Percentiles rank a stretch among this genome's conserved stretches.
Evolutionary conservation across 2,888 invertebrate species (phyloP).

Genomic region (Agrochola circellaris): DNA sequence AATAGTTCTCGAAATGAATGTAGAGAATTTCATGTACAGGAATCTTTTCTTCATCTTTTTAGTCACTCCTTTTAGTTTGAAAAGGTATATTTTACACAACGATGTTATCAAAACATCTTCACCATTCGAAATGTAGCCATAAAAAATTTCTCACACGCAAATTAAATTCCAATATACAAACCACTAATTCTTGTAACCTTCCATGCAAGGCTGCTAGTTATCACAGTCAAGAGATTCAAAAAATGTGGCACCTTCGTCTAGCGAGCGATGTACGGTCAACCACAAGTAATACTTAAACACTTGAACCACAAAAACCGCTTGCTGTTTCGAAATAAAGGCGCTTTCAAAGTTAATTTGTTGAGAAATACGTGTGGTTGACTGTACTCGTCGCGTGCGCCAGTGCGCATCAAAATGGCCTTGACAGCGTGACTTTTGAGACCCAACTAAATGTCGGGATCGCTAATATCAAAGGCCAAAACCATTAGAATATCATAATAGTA

Average conservation of each 20-base stretch:
- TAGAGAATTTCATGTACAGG: background rate
- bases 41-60: background rate
- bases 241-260: constrained; percentile 54
- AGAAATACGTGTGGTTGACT: constrained; percentile 23
- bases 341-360: too few species aligned
- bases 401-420: constrained; percentile 78
- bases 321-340: background rate
- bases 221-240: constrained; percentile 33
- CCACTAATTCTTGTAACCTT: constrained; percentile 48
- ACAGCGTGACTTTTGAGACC: constrained; percentile 84
- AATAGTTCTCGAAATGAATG: background rate
- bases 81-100: background rate
- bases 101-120: background rate
- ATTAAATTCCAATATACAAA: constrained; percentile 27
- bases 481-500: constrained; percentile 80
- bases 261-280: background rate
- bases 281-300: background rate
- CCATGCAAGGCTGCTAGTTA: constrained; percentile 36
- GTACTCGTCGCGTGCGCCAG: constrained; percentile 54
- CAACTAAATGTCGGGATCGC: constrained; percentile 81
- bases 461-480: constrained; percentile 81
- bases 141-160: constrained; percentile 12
- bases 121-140: background rate
- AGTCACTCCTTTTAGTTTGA: background rate
- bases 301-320: background rate